Base-by-base conservation (phyloP, 1,140 invertebrate genomes). In the Goniozus legneri region DNA sequence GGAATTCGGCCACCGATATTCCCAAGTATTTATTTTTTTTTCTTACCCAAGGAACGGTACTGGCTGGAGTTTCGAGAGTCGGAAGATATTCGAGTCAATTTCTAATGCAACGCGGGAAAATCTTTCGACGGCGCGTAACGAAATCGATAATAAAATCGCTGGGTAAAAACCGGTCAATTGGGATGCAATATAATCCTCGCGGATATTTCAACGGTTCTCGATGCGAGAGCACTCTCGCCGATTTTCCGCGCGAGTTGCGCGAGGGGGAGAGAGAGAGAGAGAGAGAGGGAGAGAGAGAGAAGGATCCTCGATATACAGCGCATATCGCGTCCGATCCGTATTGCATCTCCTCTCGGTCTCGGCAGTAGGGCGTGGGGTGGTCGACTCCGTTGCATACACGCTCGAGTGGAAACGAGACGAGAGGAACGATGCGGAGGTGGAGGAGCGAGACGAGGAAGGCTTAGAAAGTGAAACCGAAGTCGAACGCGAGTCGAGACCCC, bases 401-500 rank as follows among this genome's bases (percentile, higher is more conserved):
- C 24, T 6, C 24, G 10, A 4, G 24, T 10, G 4, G 24, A 4
- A 6, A 27, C 10, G 10, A 27, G 4, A 10, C 24, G 4, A 27
- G 4, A 27, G 4, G 10, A 10, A 22, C 6, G 18, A n/a, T n/a
- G n/a, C 16, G 3, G 21, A 10, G 40, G 54, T 35, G 47, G 47
- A 35, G 22, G 21, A 30, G 43, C 15, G 39, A 27, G 50, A 18
- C 3, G 15, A 3, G 3, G 56, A 50, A 48, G 52, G 52, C 54
- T 67, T 69, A 69, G 66, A 67, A 70, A 67, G 67, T 67, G 67
- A 70, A 70, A 69, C 67, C 67, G 66, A 67, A 67, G 55, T 64
- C 58, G 61, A 61, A 68, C 65, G 63, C 64, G 64, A 60, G 52
- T n/a, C n/a, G 49, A 36, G 64, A 66, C 67, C 65, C 66, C 65